Evolutionary conservation across 1,140 invertebrate genomes (phyloP), one percentile per base, ranked within the genome.

Genomic region (Brachionus calyciflorus): DNA sequence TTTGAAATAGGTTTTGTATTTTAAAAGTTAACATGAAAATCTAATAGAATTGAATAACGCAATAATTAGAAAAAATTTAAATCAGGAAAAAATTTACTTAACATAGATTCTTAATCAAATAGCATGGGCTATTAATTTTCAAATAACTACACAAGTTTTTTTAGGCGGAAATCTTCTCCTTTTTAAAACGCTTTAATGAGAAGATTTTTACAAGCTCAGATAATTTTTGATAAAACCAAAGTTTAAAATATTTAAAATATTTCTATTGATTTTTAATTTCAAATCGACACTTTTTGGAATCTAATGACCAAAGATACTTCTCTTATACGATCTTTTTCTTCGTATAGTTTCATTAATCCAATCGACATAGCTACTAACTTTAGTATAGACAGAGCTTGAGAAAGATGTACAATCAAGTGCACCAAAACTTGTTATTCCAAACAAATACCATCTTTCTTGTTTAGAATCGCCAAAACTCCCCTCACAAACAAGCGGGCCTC

Each of bases 341-440:
- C 17, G 40, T 12, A 73, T 73, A 12, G 69, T 51, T 14, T 73
- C 46, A 21, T 41, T 49, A 14, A 73, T 73, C 69, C 69, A 73
- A 28, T 73, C 10, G 9, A 73, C 69, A 73, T 73, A 73, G 30
- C 6, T 73, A 26, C 69, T 73, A 21, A 73, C 69, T 51, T 33
- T 48, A 24, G 69, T 73, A 41, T 73, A 73, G 12, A 73, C 69
- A 17, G 69, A 73, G 24, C 46, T 73, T 4, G 69, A 51, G 24
- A 40, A 73, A 21, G 69, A 49, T 37, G 46, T 55, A 30, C 69
- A 73, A n/a, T 73, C 69, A 28, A 73, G 37, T 51, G 69, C 69
- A 3, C 69, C 69, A 40, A 73, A 73, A 55, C 69, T 73, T 4
- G 69, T 73, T 30, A 73, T 73, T 9, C 69, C 69, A 40, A 73